These are phyloP conservation scores for Stenoptilia bipunctidactyla DNA, from an alignment of 2,888 invertebrate genomes.

Conservation along the genomic window DNA sequence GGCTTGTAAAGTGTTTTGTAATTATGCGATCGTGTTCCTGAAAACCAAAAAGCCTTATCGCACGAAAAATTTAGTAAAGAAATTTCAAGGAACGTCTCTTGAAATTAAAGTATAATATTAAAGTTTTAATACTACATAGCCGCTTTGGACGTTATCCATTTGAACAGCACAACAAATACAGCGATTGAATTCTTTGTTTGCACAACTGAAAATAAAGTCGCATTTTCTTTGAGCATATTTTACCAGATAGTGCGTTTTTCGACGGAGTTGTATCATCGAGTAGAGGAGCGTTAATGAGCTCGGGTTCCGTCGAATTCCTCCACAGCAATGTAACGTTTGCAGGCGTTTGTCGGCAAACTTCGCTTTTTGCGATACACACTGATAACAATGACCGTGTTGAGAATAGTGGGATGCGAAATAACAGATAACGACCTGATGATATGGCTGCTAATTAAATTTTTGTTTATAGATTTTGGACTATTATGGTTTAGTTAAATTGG, in stretches of 20 bases:
- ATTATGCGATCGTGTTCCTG: too few relatives aligned
- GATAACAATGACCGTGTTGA: constrained; percentile 60
- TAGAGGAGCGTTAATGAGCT: constrained; percentile 60
- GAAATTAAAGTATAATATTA: too few relatives aligned
- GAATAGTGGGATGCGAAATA: constrained; percentile 43
- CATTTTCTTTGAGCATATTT: not conserved
- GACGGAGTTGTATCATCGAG: not conserved
- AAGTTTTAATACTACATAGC: too few relatives aligned
- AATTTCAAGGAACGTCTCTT: too few relatives aligned
- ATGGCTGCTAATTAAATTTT: constrained; percentile 32
- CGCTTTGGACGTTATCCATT: too few relatives aligned
- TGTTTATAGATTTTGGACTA: constrained; percentile 35
- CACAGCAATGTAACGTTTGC: constrained; percentile 52
- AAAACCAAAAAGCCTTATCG: too few relatives aligned
- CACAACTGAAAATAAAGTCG: too few relatives aligned
- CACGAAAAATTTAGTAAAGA: too few relatives aligned
- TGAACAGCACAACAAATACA: too few relatives aligned
- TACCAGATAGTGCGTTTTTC: not conserved
- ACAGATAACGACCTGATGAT: constrained; percentile 26
- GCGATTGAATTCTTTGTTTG: too few relatives aligned
- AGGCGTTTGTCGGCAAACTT: constrained; percentile 64
- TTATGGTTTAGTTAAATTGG: too few relatives aligned
- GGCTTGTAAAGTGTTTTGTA: too few relatives aligned
- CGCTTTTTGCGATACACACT: constrained; percentile 62
- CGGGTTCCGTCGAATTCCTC: constrained; percentile 53